These are phyloP conservation scores for Gnathonemus longibarbis DNA, from an alignment of 2,113 vertebrate species.

Conservation along the genomic window DNA sequence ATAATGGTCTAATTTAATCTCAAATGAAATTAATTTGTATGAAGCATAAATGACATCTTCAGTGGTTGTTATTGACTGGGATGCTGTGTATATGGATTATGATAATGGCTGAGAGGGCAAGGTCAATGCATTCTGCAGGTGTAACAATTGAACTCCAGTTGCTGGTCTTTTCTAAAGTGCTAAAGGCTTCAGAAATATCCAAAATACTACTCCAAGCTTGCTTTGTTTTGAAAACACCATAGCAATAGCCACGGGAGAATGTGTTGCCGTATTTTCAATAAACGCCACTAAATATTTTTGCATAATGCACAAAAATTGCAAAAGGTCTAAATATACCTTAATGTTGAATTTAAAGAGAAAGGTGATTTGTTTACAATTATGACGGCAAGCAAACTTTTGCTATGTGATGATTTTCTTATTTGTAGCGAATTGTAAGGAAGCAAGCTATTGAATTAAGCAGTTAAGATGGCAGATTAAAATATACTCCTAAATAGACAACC, in stretches of 20 bases:
- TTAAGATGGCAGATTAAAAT: background rate
- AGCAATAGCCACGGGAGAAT: background rate
- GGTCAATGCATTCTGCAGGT: background rate
- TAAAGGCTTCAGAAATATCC: background rate
- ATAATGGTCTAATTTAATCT: slow-evolving; percentile 6
- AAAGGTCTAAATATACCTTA: background rate
- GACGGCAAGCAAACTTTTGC: background rate
- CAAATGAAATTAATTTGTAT: slow-evolving; percentile 10
- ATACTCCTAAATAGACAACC: background rate
- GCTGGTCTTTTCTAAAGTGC: background rate
- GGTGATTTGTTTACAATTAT: background rate
- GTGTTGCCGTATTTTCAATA: background rate
- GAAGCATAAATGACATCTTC: background rate
- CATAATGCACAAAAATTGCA: background rate
- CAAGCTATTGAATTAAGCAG: background rate
- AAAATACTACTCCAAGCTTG: background rate
- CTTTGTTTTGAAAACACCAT: background rate
- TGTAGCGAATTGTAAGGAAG: background rate
- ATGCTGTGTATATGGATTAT: background rate
- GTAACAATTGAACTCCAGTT: background rate
- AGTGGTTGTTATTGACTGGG: slow-evolving; percentile 6
- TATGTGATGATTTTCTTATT: background rate
- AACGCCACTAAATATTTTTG: background rate
- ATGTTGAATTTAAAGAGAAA: background rate
- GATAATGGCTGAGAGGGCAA: background rate